Conservation (phyloP, 2,113 vertebrate genomes). For the Calidris pugnax region DNA sequence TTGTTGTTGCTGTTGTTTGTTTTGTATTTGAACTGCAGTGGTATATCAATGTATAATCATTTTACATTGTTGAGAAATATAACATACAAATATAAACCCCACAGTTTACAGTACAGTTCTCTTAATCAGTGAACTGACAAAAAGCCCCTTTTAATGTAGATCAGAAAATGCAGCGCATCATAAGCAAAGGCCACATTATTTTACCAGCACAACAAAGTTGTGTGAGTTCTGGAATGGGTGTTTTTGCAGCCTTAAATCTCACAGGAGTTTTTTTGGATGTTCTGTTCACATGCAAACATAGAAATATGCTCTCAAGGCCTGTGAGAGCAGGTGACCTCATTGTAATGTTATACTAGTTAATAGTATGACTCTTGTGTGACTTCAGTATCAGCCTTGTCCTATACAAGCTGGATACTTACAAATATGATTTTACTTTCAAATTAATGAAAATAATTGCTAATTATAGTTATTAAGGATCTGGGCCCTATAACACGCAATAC, state of each 20-base stretch:
- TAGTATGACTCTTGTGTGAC: background rate
- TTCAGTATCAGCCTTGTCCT: background rate
- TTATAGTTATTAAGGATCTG: background rate
- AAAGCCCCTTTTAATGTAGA: background rate
- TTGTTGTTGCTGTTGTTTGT: background rate
- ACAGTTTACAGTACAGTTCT: background rate
- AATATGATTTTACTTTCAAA: slow-evolving; percentile 8
- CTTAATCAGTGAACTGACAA: background rate
- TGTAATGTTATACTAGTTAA: background rate
- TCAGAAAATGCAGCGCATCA: background rate
- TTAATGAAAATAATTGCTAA: background rate
- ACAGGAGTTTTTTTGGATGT: background rate
- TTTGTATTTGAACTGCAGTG: background rate
- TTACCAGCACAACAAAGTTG: background rate
- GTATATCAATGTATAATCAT: background rate
- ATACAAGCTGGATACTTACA: background rate
- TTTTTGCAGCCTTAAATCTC: background rate
- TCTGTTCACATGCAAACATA: background rate
- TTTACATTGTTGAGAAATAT: background rate
- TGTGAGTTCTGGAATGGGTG: background rate
- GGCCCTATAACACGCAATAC: background rate
- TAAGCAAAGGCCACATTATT: background rate
- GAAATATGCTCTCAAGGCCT: background rate
- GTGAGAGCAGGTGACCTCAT: background rate
- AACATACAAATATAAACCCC: background rate